phyloP scores from a whole-genome alignment of 1,140 invertebrate genomes.

The Drosophila aff. region DNA sequence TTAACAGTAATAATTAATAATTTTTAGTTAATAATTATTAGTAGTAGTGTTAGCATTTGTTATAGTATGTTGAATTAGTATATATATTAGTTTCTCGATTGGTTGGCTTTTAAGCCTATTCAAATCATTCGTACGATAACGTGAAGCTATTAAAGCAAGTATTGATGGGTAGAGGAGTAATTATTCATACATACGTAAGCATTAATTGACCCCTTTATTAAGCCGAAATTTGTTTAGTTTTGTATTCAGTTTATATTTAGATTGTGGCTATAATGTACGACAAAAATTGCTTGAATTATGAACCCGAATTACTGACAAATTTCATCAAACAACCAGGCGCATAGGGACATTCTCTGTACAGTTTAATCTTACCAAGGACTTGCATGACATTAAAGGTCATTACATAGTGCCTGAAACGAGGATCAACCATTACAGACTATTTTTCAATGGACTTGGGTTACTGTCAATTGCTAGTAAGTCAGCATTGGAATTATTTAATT shows the following conservation, averaged over 20 bases:
- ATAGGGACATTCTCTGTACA: background rate
- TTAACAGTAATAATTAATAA: too few relatives aligned
- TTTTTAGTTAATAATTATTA: background rate
- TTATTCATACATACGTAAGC: background rate
- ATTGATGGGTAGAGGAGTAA: background rate
- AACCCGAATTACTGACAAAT: background rate
- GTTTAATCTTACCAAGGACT: constrained; percentile 5
- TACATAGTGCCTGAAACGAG: constrained; percentile 16
- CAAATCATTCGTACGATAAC: background rate
- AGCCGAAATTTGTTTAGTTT: background rate
- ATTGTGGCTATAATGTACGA: background rate
- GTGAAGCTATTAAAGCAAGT: background rate
- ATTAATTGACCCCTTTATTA: too few relatives aligned
- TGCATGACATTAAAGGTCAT: background rate
- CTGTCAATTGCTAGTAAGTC: too few relatives aligned
- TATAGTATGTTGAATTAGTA: background rate
- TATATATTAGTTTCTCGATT: too few relatives aligned
- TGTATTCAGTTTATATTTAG: background rate
- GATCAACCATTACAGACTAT: constrained; percentile 8
- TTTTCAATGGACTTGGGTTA: background rate
- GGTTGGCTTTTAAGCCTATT: background rate
- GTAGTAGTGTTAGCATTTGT: background rate
- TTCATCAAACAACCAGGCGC: too few relatives aligned
- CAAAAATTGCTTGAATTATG: too few relatives aligned
- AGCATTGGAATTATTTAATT: constrained; percentile 9